Evolutionary conservation across 2,888 invertebrate genomes (phyloP).

Genomic region (Yponomeuta cagnagella): DNA sequence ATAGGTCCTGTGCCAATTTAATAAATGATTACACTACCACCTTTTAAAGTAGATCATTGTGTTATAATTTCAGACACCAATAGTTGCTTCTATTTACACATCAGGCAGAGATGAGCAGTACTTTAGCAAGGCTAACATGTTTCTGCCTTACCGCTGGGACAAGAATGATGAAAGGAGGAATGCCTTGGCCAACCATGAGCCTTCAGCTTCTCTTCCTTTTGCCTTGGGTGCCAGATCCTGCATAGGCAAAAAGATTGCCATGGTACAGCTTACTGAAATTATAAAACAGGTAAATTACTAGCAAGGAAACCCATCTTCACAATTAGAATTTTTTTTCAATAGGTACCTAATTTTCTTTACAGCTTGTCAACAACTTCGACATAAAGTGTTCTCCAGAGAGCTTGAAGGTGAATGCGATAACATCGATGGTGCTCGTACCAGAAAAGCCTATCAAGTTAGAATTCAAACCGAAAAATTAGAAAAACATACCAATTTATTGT

Average conservation of each 20-base stretch:
- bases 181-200: slow-evolving; percentile 61
- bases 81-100: slow-evolving; percentile 90
- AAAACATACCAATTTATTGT: slow-evolving; percentile 5
- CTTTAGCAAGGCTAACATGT: slow-evolving; percentile 80
- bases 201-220: slow-evolving; percentile 86
- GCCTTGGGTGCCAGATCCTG: slow-evolving; percentile 89
- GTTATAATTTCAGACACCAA: slow-evolving; percentile 78
- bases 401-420: slow-evolving; percentile 62
- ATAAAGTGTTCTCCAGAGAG: slow-evolving; percentile 60
- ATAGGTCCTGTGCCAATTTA: neutral
- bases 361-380: slow-evolving; percentile 73
- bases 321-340: neutral
- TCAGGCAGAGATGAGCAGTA: slow-evolving; percentile 83
- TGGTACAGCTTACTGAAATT: slow-evolving; percentile 82
- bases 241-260: slow-evolving; percentile 87
- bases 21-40: neutral
- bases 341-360: slow-evolving; percentile 38
- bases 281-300: slow-evolving; percentile 75
- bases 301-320: neutral
- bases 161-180: slow-evolving; percentile 67
- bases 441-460: slow-evolving; percentile 60
- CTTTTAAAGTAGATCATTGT: neutral
- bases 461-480: slow-evolving; percentile 30
- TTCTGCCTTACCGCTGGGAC: slow-evolving; percentile 87
- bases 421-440: slow-evolving; percentile 76